phyloP scores from a whole-genome alignment of 1,140 invertebrate genomes.

The Eriocheir sinensis region DNA sequence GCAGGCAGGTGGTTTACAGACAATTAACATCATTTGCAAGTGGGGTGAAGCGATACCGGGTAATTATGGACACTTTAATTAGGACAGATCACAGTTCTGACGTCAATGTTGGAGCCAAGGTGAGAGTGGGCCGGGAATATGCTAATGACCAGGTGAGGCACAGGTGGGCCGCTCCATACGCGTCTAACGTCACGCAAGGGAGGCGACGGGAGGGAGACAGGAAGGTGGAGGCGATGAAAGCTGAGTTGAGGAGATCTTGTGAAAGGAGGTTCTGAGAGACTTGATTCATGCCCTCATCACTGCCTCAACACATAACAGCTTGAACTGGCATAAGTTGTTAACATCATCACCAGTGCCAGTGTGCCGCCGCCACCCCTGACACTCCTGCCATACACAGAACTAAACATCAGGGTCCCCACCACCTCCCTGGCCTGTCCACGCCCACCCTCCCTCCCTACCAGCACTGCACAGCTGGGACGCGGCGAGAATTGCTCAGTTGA shows the following conservation, averaged over 20 bases:
- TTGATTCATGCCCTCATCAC: not conserved
- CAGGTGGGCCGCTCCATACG: not conserved
- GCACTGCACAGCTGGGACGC: constrained; percentile 33
- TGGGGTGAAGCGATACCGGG: constrained; percentile 39
- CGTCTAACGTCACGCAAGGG: not conserved
- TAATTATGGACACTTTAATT: constrained; percentile 31
- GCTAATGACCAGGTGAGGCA: not conserved
- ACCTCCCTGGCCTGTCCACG: not conserved
- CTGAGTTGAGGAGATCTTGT: not conserved
- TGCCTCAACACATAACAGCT: not conserved
- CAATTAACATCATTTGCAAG: not conserved
- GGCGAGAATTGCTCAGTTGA: constrained; percentile 58
- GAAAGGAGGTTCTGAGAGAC: constrained; percentile 10
- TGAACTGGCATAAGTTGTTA: not conserved
- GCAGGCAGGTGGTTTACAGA: not conserved
- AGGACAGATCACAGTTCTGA: not conserved
- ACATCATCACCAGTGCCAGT: not conserved
- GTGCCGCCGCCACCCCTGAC: not conserved
- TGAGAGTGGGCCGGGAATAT: not conserved
- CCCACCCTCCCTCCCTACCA: not conserved
- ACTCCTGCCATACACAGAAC: not conserved
- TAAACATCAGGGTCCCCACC: not conserved
- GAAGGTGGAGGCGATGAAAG: not conserved
- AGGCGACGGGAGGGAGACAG: not conserved
- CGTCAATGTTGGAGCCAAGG: not conserved